Evolutionary conservation across 2,113 vertebrate species (phyloP).

Genomic region (Dromaius novaehollandiae): DNA sequence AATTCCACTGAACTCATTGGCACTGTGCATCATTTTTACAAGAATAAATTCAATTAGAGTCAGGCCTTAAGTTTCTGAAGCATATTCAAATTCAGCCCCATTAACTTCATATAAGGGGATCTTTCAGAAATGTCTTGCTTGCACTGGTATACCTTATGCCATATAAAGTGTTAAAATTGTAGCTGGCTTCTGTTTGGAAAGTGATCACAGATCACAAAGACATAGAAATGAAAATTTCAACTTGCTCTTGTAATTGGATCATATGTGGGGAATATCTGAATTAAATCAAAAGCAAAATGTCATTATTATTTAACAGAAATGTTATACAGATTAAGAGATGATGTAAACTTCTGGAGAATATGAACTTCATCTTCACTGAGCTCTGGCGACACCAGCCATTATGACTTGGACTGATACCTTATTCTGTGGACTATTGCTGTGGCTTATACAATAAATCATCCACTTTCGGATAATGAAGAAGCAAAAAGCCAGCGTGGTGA

Average conservation of each 20-base stretch:
- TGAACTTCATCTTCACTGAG: too few species aligned
- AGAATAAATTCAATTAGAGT: neutral
- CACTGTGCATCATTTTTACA: neutral
- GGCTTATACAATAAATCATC: neutral
- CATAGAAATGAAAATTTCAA: too few species aligned
- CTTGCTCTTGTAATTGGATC: too few species aligned
- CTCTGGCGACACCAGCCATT: neutral
- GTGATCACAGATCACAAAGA: neutral
- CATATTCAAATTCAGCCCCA: neutral
- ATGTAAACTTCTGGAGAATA: too few species aligned
- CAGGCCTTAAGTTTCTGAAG: neutral
- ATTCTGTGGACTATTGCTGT: neutral
- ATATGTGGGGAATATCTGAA: neutral
- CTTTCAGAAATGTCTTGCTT: neutral
- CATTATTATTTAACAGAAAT: neutral
- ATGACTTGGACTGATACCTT: neutral
- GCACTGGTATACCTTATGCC: neutral
- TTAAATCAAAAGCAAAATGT: neutral
- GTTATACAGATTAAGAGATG: neutral
- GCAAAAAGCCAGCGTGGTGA: too few species aligned
- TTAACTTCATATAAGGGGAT: neutral
- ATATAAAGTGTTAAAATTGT: neutral
- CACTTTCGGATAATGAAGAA: neutral
- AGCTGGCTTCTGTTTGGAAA: neutral
- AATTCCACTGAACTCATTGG: neutral